phyloP scores from a whole-genome alignment of 2,113 vertebrate genomes.

The Pangasianodon hypophthalmus region DNA sequence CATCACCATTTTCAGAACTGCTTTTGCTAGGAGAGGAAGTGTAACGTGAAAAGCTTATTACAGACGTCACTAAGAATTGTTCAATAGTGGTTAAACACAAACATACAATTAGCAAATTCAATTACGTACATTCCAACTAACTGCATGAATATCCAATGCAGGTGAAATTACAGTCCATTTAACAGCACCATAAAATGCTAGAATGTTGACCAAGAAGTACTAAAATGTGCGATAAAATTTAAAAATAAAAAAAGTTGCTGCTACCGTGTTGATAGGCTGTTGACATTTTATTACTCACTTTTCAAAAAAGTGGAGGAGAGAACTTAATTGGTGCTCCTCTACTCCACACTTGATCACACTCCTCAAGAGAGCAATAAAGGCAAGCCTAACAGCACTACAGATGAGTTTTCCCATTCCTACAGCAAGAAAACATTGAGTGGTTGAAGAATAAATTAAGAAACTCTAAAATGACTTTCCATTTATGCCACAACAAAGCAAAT shows the following conservation, averaged over 20 bases:
- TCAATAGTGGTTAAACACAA: conserved; percentile 47
- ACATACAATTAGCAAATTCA: conserved; percentile 35
- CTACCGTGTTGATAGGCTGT: conserved; percentile 5
- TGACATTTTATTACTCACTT: not conserved
- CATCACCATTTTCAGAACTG: conserved; percentile 25
- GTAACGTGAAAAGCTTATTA: conserved; percentile 30
- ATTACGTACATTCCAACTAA: conserved; percentile 31
- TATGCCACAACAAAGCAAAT: conserved; percentile 22
- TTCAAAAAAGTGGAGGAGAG: not conserved
- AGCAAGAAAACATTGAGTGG: conserved; percentile 15
- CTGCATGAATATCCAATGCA: conserved; percentile 36
- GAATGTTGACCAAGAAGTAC: conserved; percentile 8
- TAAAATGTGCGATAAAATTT: conserved; percentile 36
- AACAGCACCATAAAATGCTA: conserved; percentile 34
- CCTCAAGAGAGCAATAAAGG: conserved; percentile 21
- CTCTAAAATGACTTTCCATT: not conserved
- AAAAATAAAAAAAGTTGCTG: not conserved
- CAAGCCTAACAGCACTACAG: conserved; percentile 18
- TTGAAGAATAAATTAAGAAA: conserved; percentile 18
- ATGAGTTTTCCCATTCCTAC: not conserved
- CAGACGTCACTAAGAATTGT: conserved; percentile 31
- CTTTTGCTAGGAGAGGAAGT: conserved; percentile 22
- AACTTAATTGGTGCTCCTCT: not conserved
- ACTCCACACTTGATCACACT: not conserved
- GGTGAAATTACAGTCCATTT: conserved; percentile 43